phyloP scores from a whole-genome alignment of 2,797 vertebrate genomes.

The Lindbergichthys nudifrons region DNA sequence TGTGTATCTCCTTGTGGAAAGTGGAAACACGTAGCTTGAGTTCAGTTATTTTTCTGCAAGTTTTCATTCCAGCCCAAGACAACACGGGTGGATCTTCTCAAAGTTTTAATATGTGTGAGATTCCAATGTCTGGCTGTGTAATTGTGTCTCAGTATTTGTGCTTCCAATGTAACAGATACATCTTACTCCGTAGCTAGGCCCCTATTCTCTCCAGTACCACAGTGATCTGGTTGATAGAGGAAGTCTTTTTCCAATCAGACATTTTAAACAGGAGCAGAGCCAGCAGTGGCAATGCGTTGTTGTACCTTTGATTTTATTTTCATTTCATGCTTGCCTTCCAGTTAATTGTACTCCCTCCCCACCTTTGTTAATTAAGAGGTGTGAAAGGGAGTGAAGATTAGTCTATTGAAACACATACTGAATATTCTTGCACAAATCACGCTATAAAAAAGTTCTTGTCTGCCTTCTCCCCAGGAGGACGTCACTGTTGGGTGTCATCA shows the following conservation, averaged over 20 bases:
- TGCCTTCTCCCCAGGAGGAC: slow-evolving; percentile 2
- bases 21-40: not conserved
- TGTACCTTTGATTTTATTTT: slow-evolving; percentile 32
- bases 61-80: not conserved
- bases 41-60: not conserved
- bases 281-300: slow-evolving; percentile 33
- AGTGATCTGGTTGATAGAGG: slow-evolving; percentile 34
- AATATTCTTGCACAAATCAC: slow-evolving; percentile 29
- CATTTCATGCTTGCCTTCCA: slow-evolving; percentile 19
- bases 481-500: not conserved
- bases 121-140: not conserved
- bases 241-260: slow-evolving; percentile 48
- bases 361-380: slow-evolving; percentile 55
- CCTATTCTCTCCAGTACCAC: slow-evolving; percentile 38
- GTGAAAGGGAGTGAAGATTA: slow-evolving; percentile 49
- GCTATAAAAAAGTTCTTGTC: slow-evolving; percentile 30
- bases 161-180: not conserved
- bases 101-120: not conserved
- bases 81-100: not conserved
- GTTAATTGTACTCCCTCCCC: slow-evolving; percentile 14
- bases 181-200: slow-evolving; percentile 10
- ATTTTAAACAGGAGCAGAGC: slow-evolving; percentile 28
- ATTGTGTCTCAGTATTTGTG: slow-evolving; percentile 1
- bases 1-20: not conserved
- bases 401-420: slow-evolving; percentile 25